phyloP scores from a whole-genome alignment of 2,888 invertebrate species.

The Lasius fuliginosus region DNA sequence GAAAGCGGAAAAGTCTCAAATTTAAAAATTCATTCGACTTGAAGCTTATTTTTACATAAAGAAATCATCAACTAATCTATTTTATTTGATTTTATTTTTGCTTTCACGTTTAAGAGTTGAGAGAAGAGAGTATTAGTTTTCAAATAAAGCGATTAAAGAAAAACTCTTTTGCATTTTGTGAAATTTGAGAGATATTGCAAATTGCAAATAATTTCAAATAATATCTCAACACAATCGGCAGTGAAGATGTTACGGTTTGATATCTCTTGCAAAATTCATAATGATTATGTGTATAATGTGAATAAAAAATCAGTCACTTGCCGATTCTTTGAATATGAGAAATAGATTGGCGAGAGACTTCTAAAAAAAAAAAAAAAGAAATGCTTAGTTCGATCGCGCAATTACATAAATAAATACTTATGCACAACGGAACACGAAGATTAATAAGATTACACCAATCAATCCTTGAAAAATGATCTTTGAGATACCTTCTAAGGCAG shows the following conservation, averaged over 20 bases:
- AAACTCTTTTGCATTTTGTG: neutral
- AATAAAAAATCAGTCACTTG: neutral
- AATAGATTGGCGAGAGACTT: neutral
- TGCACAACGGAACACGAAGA: constrained; percentile 57
- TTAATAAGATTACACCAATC: constrained; percentile 52
- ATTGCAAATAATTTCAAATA: neutral
- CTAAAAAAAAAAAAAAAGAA: neutral
- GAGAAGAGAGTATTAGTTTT: neutral
- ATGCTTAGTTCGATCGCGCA: constrained; percentile 1
- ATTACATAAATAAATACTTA: constrained; percentile 28
- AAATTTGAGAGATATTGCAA: neutral
- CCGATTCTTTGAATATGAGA: neutral
- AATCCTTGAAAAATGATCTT: constrained; percentile 50
- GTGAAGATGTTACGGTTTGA: neutral
- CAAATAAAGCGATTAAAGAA: neutral
- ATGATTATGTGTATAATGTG: neutral
- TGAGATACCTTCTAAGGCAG: constrained; percentile 48
- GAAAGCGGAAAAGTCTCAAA: constrained; percentile 9
- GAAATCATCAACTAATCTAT: neutral
- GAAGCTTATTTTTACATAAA: neutral
- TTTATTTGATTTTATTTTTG: neutral
- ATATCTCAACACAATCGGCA: neutral
- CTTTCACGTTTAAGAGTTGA: neutral
- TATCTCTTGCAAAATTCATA: neutral
- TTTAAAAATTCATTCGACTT: neutral